Percentiles rank a stretch among this genome's conserved stretches.
Conservation (phyloP, 37 sponge, comb jelly and placozoan species). For the Ianthella basta region DNA sequence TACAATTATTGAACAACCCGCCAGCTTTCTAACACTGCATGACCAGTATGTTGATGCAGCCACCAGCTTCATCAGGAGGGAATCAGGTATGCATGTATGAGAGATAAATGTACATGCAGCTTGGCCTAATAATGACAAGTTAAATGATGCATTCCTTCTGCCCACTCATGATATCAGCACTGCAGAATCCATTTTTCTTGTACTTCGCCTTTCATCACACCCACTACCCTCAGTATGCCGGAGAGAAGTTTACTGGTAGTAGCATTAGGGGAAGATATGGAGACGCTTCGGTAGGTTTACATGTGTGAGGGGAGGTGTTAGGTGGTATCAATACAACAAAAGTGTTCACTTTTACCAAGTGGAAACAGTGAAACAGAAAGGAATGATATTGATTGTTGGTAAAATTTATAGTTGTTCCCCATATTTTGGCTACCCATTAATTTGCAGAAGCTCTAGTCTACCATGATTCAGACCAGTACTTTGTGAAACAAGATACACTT, state of each 20-base stretch:
- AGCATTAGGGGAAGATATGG: constrained; percentile 60
- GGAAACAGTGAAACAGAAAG: no score
- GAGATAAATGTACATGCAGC: no score
- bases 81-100: constrained; percentile 48
- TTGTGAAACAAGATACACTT: no score
- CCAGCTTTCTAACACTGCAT: constrained; percentile 49
- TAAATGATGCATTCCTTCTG: neutral
- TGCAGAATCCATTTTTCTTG: constrained; percentile 55
- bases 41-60: constrained; percentile 50
- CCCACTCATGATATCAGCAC: neutral
- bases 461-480: no score
- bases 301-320: no score
- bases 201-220: no score
- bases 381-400: no score
- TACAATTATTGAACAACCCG: constrained; percentile 66
- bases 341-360: no score
- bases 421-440: no score
- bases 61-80: constrained; percentile 41
- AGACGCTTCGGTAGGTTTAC: constrained; percentile 41
- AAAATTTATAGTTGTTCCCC: no score
- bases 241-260: constrained; percentile 52
- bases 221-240: constrained; percentile 83
- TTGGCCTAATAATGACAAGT: neutral
- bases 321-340: no score
- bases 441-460: no score